phyloP scores from a whole-genome alignment of 2,888 invertebrate genomes.

The Protonemura montana region DNA sequence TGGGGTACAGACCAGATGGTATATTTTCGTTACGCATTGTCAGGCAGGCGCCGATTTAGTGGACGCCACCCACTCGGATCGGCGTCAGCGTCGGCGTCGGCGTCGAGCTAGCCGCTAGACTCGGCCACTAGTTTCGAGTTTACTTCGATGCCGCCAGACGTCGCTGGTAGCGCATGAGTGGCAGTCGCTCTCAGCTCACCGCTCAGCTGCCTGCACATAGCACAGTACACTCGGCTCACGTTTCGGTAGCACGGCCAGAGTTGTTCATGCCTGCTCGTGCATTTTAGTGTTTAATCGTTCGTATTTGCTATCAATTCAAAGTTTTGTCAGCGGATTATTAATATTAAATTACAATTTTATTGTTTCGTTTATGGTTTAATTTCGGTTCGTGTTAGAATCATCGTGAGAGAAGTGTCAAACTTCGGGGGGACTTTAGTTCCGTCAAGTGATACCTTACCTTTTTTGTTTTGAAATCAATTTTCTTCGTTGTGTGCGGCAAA shows the following conservation, averaged over 20 bases:
- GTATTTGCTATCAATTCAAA: neutral
- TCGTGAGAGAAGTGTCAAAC: neutral
- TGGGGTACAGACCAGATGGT: no score
- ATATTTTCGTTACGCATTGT: no score
- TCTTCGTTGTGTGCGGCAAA: slow-evolving; percentile 23
- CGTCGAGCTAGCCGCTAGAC: no score
- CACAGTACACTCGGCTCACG: no score
- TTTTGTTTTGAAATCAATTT: slow-evolving; percentile 27
- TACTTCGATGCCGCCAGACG: no score
- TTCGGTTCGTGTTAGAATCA: slow-evolving; percentile 3
- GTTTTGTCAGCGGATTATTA: neutral
- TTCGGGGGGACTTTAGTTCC: slow-evolving; percentile 9
- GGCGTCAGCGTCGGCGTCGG: no score
- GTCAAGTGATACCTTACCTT: neutral
- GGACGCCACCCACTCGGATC: no score
- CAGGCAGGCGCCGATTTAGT: no score
- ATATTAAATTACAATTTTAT: neutral
- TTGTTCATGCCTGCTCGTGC: neutral
- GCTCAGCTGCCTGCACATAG: no score
- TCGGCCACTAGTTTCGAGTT: no score
- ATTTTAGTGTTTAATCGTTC: neutral
- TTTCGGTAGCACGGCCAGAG: neutral
- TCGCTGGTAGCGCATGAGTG: no score
- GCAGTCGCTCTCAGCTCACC: no score
- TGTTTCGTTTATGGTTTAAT: slow-evolving; percentile 1